phyloP scores from a whole-genome alignment of 2,797 vertebrate genomes.

The Rhinichthys osculus region DNA sequence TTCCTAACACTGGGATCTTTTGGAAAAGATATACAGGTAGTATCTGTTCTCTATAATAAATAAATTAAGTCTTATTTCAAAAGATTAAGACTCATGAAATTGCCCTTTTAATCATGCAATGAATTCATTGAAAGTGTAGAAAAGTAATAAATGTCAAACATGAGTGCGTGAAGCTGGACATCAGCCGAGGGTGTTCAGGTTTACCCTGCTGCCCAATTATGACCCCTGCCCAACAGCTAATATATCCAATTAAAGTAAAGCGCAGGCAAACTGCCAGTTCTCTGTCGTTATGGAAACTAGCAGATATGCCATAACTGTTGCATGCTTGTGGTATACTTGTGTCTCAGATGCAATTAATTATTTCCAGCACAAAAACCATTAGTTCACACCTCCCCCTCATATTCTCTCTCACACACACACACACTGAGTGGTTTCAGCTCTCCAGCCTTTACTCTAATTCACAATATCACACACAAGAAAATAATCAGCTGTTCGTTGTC shows the following conservation, averaged over 20 bases:
- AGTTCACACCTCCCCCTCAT: slow-evolving; percentile 59
- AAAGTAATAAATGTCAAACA: slow-evolving; percentile 21
- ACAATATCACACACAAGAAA: neutral
- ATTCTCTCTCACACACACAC: slow-evolving; percentile 62
- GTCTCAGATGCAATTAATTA: slow-evolving; percentile 58
- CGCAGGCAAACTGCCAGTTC: slow-evolving; percentile 63
- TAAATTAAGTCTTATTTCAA: neutral
- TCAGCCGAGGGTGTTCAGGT: neutral
- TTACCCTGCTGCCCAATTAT: slow-evolving; percentile 31
- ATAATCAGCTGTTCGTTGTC: neutral
- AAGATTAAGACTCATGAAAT: neutral
- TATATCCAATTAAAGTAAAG: slow-evolving; percentile 38
- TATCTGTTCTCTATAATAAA: neutral
- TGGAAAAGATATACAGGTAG: neutral
- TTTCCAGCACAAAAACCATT: slow-evolving; percentile 60
- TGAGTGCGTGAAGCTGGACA: neutral
- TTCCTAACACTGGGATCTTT: neutral
- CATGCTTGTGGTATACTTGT: slow-evolving; percentile 55
- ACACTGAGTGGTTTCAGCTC: slow-evolving; percentile 40
- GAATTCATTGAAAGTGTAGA: neutral
- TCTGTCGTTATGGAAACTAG: slow-evolving; percentile 81
- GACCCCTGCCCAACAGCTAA: slow-evolving; percentile 34
- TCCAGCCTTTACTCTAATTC: slow-evolving; percentile 16
- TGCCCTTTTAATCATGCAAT: neutral
- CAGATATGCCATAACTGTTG: slow-evolving; percentile 63